These are phyloP conservation scores for Protonemura montana DNA, from an alignment of 2,888 invertebrate species.

Conservation along the genomic window DNA sequence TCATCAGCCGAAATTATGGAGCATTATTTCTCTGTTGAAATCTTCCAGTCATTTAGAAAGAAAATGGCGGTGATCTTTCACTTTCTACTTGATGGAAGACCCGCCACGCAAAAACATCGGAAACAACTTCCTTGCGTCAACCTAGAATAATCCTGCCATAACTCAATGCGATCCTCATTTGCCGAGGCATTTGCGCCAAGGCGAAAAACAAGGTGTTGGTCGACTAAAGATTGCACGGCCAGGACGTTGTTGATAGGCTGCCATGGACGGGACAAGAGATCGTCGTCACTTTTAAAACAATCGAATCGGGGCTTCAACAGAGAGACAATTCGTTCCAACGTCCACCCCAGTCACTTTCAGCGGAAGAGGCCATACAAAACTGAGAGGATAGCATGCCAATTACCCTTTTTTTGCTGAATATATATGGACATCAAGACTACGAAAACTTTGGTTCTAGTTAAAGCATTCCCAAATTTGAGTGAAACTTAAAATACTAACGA, in stretches of 20 bases:
- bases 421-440: too few species aligned
- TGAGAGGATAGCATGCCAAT: too few species aligned
- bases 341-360: too few species aligned
- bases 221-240: neutral
- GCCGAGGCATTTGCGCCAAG: neutral
- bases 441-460: too few species aligned
- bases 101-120: neutral
- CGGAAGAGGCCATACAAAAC: too few species aligned
- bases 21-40: neutral
- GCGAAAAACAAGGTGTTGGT: neutral
- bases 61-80: neutral
- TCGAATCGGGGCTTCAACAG: too few species aligned
- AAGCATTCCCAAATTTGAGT: too few species aligned
- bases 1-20: neutral
- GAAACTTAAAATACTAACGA: too few species aligned
- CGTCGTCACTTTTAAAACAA: too few species aligned
- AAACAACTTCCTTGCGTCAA: neutral
- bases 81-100: neutral
- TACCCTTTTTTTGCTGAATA: too few species aligned
- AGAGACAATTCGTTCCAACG: too few species aligned
- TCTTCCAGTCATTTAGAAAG: neutral
- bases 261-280: too few species aligned
- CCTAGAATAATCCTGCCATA: neutral
- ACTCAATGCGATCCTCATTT: constrained; percentile 4
- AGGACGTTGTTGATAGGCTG: neutral